phyloP scores from a whole-genome alignment of 2,888 invertebrate genomes.

The Ellobium chinense region DNA sequence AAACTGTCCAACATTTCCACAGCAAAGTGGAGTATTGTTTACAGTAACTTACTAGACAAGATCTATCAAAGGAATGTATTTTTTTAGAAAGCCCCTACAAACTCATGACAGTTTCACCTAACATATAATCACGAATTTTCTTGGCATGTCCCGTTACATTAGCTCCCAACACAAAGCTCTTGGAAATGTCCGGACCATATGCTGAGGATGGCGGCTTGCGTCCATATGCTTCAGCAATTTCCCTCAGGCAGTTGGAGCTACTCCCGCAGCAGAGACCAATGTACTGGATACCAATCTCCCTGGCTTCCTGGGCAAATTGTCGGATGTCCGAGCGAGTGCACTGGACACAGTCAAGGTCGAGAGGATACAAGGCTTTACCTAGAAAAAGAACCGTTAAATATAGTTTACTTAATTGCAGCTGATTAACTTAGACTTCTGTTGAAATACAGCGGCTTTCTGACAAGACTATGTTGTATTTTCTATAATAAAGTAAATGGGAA shows the following conservation, averaged over 20 bases:
- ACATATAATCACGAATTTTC: constrained; percentile 13
- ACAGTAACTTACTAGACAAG: no score
- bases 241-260: constrained; percentile 62
- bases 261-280: constrained; percentile 75
- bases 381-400: no score
- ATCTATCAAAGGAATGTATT: no score
- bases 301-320: constrained; percentile 64
- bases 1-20: no score
- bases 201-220: constrained; percentile 61
- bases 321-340: constrained; percentile 63
- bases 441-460: no score
- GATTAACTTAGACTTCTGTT: no score
- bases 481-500: no score
- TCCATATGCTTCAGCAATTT: constrained; percentile 66
- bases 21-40: no score
- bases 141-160: neutral
- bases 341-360: constrained; percentile 58
- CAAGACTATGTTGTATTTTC: no score
- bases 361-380: constrained; percentile 65
- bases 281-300: constrained; percentile 67
- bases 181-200: constrained; percentile 63
- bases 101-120: neutral
- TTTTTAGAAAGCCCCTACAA: no score
- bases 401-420: no score
- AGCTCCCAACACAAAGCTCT: constrained; percentile 24